Conservation (phyloP, 2,888 invertebrate species). For the Patella pellucida region DNA sequence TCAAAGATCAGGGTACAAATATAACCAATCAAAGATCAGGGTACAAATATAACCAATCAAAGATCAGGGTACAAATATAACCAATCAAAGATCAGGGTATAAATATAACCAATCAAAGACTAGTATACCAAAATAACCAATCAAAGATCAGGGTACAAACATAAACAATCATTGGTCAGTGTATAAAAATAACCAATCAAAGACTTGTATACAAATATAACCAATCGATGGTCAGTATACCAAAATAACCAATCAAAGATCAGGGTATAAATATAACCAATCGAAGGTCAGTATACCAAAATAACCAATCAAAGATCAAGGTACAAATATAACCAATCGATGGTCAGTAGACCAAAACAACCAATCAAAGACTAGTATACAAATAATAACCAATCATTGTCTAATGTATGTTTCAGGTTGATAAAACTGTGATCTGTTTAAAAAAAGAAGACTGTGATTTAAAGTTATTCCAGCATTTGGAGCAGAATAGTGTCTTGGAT, state of each 20-base stretch:
- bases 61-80: too few relatives aligned
- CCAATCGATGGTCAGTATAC: too few relatives aligned
- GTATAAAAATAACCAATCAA: neutral
- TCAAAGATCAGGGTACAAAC: too few relatives aligned
- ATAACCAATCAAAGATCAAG: neutral
- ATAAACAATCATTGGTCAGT: neutral
- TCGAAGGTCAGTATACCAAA: neutral
- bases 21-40: neutral
- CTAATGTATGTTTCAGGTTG: slow-evolving; percentile 12
- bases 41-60: neutral
- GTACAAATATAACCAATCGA: too few relatives aligned
- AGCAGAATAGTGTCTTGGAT: slow-evolving; percentile 78
- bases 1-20: too few relatives aligned
- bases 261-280: neutral
- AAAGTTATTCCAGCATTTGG: slow-evolving; percentile 79
- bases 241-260: too few relatives aligned
- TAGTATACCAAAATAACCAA: too few relatives aligned
- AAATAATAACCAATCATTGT: neutral
- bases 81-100: too few relatives aligned
- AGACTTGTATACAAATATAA: neutral
- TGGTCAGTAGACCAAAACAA: neutral
- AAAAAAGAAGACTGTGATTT: slow-evolving; percentile 82
- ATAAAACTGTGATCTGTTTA: slow-evolving; percentile 70
- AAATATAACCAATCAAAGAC: slow-evolving; percentile 7
- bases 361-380: neutral